Conservation (phyloP, 2,888 invertebrate species). For the Antheraea yamamai region DNA sequence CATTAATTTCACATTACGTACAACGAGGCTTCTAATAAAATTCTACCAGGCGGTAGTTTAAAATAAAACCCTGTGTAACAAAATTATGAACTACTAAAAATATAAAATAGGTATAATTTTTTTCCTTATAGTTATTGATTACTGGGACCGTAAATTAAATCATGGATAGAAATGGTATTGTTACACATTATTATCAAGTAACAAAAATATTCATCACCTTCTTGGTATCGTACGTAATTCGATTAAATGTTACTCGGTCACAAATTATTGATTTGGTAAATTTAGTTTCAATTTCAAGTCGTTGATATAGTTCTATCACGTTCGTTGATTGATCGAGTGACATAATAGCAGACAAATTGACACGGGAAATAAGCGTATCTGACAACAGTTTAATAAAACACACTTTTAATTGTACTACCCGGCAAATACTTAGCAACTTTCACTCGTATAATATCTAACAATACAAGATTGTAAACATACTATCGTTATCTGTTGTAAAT, state of each 20-base stretch:
- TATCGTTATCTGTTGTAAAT: slow-evolving; percentile 52
- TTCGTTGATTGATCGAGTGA: neutral
- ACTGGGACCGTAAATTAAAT: neutral
- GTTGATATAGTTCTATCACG: neutral
- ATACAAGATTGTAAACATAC: slow-evolving; percentile 58
- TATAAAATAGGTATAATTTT: neutral
- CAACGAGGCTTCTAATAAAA: neutral
- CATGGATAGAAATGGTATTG: neutral
- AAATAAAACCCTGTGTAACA: neutral
- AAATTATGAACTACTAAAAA: neutral
- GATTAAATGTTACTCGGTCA: neutral
- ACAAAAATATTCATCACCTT: neutral
- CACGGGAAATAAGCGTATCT: neutral
- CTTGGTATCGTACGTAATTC: neutral
- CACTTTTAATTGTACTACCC: neutral
- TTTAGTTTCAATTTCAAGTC: neutral
- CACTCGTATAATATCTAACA: slow-evolving; percentile 21
- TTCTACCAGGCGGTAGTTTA: slow-evolving; percentile 2
- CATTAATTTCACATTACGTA: neutral
- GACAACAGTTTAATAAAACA: neutral
- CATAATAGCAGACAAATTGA: neutral
- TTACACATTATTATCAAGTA: neutral
- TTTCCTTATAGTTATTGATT: neutral
- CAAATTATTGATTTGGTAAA: neutral
- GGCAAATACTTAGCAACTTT: slow-evolving; percentile 11